phyloP scores from a whole-genome alignment of 2,888 invertebrate genomes.

The Trissoscelio sp. region DNA sequence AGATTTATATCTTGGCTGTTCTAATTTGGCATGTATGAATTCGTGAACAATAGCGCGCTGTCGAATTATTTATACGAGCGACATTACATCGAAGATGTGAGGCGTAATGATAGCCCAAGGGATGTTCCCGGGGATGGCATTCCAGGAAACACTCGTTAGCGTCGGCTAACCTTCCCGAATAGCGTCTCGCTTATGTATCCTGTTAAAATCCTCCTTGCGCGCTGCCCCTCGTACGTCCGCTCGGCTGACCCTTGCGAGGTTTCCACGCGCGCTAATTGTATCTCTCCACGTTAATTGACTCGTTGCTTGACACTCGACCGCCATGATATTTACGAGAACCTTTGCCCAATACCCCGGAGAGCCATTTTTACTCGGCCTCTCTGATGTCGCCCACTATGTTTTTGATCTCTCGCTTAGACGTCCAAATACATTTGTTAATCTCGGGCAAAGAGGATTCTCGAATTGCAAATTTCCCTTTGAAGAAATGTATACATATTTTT shows the following conservation, averaged over 20 bases:
- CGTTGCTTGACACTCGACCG: conserved; percentile 69
- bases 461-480: conserved; percentile 53
- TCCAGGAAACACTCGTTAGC: conserved; percentile 79
- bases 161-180: conserved; percentile 76
- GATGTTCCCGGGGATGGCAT: conserved; percentile 56
- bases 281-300: conserved; percentile 75
- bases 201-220: conserved; percentile 64
- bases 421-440: conserved; percentile 54
- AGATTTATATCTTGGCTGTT: conserved; percentile 36
- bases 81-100: conserved; percentile 47
- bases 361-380: conserved; percentile 50
- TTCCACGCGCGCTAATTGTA: conserved; percentile 71
- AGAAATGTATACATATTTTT: conserved; percentile 38
- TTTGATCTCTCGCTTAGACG: conserved; percentile 55
- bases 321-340: conserved; percentile 66
- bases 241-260: conserved; percentile 64
- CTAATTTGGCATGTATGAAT: conserved; percentile 48
- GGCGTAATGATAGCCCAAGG: conserved; percentile 65
- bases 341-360: conserved; percentile 57
- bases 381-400: conserved; percentile 41
- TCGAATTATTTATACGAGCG: conserved; percentile 63
- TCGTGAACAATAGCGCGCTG: conserved; percentile 37
- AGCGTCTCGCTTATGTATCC: conserved; percentile 61
- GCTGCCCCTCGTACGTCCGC: conserved; percentile 49
- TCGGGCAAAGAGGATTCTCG: conserved; percentile 18